A percentile compares a stretch with the other conserved stretches of the same genome.
Evolutionary conservation across 2,797 vertebrate species (phyloP).

Genomic region (Eospalax fontanierii): DNA sequence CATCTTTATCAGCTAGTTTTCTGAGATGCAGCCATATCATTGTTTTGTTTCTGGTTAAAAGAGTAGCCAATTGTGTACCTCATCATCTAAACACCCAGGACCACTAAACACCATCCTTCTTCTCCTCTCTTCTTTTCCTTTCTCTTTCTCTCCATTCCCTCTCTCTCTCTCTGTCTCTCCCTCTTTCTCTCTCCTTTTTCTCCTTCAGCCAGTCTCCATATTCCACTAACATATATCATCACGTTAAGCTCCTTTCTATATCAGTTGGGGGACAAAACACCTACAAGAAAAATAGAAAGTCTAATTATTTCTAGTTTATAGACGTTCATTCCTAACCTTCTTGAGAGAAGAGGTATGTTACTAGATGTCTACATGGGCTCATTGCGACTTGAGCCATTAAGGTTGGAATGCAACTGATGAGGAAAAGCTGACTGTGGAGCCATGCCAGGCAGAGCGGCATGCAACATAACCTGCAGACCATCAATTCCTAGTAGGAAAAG

Average conservation of each 20-base stretch:
- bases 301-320: not conserved
- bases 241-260: not conserved
- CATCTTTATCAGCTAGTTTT: not conserved
- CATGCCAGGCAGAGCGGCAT: not conserved
- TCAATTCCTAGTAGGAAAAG: not conserved
- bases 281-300: not conserved
- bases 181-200: not conserved
- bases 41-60: not conserved
- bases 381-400: not conserved
- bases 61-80: not conserved
- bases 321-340: not conserved
- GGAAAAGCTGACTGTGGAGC: not conserved
- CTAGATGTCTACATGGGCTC: not conserved
- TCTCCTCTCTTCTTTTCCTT: fast-evolving
- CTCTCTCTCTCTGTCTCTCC: not conserved
- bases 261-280: not conserved
- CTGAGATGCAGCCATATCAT: not conserved
- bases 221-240: not conserved
- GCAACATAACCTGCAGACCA: not conserved
- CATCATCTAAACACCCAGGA: not conserved
- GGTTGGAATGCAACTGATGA: not conserved
- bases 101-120: not conserved
- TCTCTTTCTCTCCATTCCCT: fast-evolving
- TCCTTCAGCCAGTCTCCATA: not conserved
- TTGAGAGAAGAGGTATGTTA: not conserved